phyloP scores from a whole-genome alignment of 2,888 invertebrate species.

The Rhimphoctona megacephalus region DNA sequence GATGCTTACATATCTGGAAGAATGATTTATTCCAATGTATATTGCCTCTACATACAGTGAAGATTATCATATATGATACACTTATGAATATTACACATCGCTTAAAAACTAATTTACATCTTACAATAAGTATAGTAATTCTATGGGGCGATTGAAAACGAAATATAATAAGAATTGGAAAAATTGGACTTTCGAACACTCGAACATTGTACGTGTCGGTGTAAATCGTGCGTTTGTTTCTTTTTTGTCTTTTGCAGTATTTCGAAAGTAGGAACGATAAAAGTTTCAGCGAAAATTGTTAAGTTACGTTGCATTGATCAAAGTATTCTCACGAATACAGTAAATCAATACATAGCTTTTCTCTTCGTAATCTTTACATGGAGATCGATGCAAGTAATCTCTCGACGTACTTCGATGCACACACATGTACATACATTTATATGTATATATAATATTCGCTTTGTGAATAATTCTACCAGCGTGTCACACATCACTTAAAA shows the following conservation, averaged over 20 bases:
- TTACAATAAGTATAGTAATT: slow-evolving; percentile 53
- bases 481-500: slow-evolving; percentile 62
- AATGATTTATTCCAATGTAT: slow-evolving; percentile 73
- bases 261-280: slow-evolving; percentile 69
- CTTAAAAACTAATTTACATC: slow-evolving; percentile 70
- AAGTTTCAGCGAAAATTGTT: slow-evolving; percentile 48
- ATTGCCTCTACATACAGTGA: slow-evolving; percentile 73
- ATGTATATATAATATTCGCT: slow-evolving; percentile 33
- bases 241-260: slow-evolving; percentile 41
- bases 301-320: slow-evolving; percentile 15
- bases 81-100: slow-evolving; percentile 61
- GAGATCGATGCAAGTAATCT: slow-evolving; percentile 50
- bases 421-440: slow-evolving; percentile 12
- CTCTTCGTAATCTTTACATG: slow-evolving; percentile 35
- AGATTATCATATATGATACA: slow-evolving; percentile 73
- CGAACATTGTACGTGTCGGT: slow-evolving; percentile 24
- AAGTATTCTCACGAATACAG: slow-evolving; percentile 31
- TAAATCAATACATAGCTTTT: neutral
- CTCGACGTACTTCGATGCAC: slow-evolving; percentile 51
- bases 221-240: slow-evolving; percentile 21
- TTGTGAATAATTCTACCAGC: slow-evolving; percentile 40
- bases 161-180: slow-evolving; percentile 10
- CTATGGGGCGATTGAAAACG: neutral
- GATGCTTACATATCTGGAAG: slow-evolving; percentile 37
- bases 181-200: slow-evolving; percentile 52